Base-by-base conservation (phyloP, 2,113 vertebrate species). In the Oophaga pumilio region DNA sequence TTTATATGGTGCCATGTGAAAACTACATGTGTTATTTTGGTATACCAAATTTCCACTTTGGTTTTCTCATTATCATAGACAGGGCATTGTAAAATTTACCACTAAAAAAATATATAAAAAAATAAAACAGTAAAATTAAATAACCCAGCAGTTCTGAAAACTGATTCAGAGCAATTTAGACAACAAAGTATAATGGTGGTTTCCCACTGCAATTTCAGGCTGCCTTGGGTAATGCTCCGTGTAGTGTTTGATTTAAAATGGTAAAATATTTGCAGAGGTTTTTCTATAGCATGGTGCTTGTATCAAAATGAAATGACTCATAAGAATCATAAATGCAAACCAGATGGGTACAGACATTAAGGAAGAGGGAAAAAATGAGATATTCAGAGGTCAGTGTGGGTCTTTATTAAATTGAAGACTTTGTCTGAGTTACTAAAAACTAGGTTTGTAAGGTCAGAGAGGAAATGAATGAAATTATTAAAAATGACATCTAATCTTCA, bases 291-390 rank as follows among this genome's bases (percentile, higher is more conserved):
- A 89, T 89, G 93, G 94, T 89, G 91, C 91, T 95, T 91, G 93
- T 95, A 94, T 96, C 94, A 94, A 94, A 95, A 94, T 93, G 93
- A 94, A 95, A 95, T 96, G 95, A 95, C 94, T 96, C 95, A 96
- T 95, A 95, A 94, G 94, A 94, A 95, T 92, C 90, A 89, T 93
- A 94, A 95, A 95, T 95, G 94, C 94, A 95, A 96, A 95, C 95
- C 95, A 96, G 94, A 96, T 96, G 95, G 94, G 93, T 92, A 93
- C 92, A 95, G 94, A 95, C 92, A 93, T 91, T 93, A 93, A 91
- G 91, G 90, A 90, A 89, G 91, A 92, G 92, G 28, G 84, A 64
- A 93, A 93, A 93, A 93, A 90, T 93, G 91, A 91, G 92, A 94
- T 94, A 94, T 93, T 95, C 92, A 90, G 91, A 92, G 95, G 95